These are phyloP conservation scores for Athrips mouffetella DNA, from an alignment of 2,888 invertebrate genomes.

Conservation along the genomic window DNA sequence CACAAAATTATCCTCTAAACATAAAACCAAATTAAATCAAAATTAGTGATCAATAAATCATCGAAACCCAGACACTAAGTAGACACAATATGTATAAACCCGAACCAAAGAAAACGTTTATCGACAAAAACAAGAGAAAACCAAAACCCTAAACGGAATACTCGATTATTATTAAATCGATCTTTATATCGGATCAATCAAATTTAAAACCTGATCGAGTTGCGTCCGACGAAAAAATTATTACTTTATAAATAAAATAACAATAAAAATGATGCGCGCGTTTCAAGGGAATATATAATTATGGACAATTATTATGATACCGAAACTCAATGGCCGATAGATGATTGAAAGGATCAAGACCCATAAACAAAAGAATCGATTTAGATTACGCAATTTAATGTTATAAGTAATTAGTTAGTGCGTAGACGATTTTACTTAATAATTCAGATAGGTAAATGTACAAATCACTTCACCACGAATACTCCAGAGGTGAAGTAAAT, in stretches of 20 bases:
- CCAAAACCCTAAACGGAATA: constrained; percentile 61
- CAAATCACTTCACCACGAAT: background rate
- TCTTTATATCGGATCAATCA: constrained; percentile 78
- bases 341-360: constrained; percentile 77
- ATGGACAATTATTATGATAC: constrained; percentile 78
- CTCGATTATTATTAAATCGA: constrained; percentile 72
- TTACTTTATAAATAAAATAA: constrained; percentile 79
- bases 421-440: constrained; percentile 48
- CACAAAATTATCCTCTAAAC: constrained; percentile 12
- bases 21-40: constrained; percentile 35
- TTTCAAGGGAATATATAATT: constrained; percentile 77
- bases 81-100: constrained; percentile 48
- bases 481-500: no score
- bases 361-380: constrained; percentile 76
- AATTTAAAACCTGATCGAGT: constrained; percentile 75
- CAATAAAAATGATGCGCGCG: constrained; percentile 75
- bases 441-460: background rate
- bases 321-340: constrained; percentile 75
- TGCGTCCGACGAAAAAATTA: constrained; percentile 72
- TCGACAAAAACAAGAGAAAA: constrained; percentile 62
- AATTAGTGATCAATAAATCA: constrained; percentile 56
- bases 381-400: constrained; percentile 73
- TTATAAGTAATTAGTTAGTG: constrained; percentile 68
- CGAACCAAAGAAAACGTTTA: constrained; percentile 61
- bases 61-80: constrained; percentile 47